These are phyloP conservation scores for Ptiloglossa arizonensis DNA, from an alignment of 1,140 invertebrate species.

Conservation along the genomic window DNA sequence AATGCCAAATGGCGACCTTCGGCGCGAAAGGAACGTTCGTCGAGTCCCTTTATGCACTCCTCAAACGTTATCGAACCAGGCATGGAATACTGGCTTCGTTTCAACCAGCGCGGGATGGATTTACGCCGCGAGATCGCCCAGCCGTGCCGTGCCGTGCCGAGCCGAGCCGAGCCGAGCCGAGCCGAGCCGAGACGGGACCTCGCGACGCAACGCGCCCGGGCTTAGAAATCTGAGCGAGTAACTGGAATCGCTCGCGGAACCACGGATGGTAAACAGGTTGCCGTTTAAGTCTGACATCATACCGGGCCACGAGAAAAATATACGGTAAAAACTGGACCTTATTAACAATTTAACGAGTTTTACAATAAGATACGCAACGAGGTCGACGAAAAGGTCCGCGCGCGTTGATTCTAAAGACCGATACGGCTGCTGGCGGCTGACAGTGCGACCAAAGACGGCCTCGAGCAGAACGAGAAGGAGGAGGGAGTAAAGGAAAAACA, in stretches of 20 bases:
- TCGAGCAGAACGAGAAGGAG: conserved; percentile 43
- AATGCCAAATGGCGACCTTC: conserved; percentile 49
- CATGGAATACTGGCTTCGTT: neutral
- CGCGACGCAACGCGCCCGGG: neutral
- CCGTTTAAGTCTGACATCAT: too few relatives aligned
- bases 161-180: too few relatives aligned
- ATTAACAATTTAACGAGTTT: neutral
- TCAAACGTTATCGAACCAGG: neutral
- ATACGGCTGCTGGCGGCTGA: conserved; percentile 34
- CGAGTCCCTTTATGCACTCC: conserved; percentile 7
- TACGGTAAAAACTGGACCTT: neutral
- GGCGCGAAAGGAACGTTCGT: neutral
- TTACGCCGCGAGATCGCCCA: too few relatives aligned
- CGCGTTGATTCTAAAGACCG: conserved; percentile 28
- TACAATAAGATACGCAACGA: neutral
- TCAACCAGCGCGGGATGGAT: neutral
- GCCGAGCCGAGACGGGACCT: too few relatives aligned
- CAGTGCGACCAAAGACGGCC: conserved; percentile 50
- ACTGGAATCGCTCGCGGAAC: neutral
- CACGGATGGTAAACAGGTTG: too few relatives aligned
- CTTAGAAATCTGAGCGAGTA: neutral
- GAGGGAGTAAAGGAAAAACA: conserved; percentile 27
- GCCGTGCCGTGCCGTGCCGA: too few relatives aligned
- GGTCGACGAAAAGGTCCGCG: conserved; percentile 4
- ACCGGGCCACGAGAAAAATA: too few relatives aligned